Evolutionary conservation across 1,140 invertebrate genomes (phyloP).

Genomic region (Pantala flavescens): DNA sequence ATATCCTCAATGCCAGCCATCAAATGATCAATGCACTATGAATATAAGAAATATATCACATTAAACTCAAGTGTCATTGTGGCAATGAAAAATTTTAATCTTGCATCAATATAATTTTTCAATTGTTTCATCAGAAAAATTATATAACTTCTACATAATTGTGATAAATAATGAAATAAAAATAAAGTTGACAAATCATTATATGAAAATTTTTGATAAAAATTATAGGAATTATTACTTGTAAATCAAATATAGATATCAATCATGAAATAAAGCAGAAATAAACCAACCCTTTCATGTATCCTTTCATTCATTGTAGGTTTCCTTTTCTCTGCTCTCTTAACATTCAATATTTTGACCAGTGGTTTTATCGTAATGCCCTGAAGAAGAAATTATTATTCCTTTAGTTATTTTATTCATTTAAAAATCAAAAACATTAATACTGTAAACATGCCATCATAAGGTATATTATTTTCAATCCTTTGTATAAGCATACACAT

Average conservation of each 20-base stretch:
- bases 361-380: conserved; percentile 97
- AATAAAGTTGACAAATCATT: too few species aligned
- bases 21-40: conserved; percentile 88
- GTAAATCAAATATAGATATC: too few species aligned
- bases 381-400: conserved; percentile 36
- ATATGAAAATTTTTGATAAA: too few species aligned
- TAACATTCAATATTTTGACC: conserved; percentile 90
- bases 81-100: conserved; percentile 22
- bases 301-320: conserved; percentile 94
- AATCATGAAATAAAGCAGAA: too few species aligned
- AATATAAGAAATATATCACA: conserved; percentile 25
- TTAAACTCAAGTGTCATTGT: conserved; percentile 11
- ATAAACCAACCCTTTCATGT: conserved; percentile 68
- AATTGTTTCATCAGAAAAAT: too few species aligned
- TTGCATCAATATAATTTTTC: conserved; percentile 13
- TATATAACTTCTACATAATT: too few species aligned
- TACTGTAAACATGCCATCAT: not conserved
- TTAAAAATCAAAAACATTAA: conserved; percentile 21
- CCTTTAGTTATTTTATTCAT: not conserved
- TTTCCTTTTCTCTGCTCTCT: conserved; percentile 76
- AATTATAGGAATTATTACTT: too few species aligned
- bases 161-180: too few species aligned
- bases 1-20: conserved; percentile 95
- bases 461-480: not conserved
- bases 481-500: not conserved